These are phyloP conservation scores for Thaumatotibia leucotreta DNA, from an alignment of 1,140 invertebrate genomes.

Conservation along the genomic window DNA sequence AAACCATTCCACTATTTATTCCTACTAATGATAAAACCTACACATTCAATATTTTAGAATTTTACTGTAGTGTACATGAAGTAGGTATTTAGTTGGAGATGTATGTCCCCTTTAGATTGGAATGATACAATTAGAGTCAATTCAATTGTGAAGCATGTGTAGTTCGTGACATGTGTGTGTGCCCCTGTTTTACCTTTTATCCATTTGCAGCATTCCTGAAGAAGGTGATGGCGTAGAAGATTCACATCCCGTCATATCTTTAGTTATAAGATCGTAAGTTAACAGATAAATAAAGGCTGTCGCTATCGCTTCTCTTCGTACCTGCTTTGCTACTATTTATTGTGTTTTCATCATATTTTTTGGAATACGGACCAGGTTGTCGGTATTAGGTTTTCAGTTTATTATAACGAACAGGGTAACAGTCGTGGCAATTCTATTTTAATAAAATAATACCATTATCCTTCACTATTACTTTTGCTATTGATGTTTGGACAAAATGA, in stretches of 20 bases:
- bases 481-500: background rate
- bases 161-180: conserved; percentile 43
- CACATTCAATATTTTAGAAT: background rate
- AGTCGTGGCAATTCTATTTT: background rate
- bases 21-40: background rate
- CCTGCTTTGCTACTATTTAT: conserved; percentile 23
- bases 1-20: background rate
- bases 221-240: conserved; percentile 83
- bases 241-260: conserved; percentile 65
- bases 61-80: background rate
- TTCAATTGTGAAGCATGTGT: background rate
- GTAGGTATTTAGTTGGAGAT: background rate
- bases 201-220: conserved; percentile 85
- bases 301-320: conserved; percentile 29
- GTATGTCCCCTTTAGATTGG: background rate
- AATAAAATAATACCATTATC: background rate
- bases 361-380: background rate
- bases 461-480: background rate
- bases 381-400: background rate
- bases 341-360: conserved; percentile 12
- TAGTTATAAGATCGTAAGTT: conserved; percentile 79
- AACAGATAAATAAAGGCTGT: conserved; percentile 22
- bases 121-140: background rate
- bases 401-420: background rate
- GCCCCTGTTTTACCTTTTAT: conserved; percentile 57